Conservation (phyloP, 92 coral and sea anemone genomes). For the Actinernus sp. region DNA sequence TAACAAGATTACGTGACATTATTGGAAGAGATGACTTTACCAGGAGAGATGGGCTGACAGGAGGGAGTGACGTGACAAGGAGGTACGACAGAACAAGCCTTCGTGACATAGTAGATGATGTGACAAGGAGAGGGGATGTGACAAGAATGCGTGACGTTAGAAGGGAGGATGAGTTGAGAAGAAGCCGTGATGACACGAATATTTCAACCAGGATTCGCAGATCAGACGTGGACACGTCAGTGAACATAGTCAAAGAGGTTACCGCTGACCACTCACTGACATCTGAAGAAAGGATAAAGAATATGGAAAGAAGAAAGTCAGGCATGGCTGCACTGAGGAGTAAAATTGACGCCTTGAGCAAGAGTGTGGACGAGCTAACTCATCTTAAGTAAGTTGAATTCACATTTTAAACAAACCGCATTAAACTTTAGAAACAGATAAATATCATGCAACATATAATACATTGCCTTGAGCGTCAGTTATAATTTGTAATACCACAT, state of each 20-base stretch:
- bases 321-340: slow-evolving; percentile 31
- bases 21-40: too few relatives aligned
- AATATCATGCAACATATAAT: too few relatives aligned
- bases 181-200: slow-evolving; percentile 13
- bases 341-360: slow-evolving; percentile 35
- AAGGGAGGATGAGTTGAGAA: slow-evolving; percentile 15
- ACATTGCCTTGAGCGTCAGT: too few relatives aligned
- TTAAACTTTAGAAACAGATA: too few relatives aligned
- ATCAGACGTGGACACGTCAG: slow-evolving; percentile 23
- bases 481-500: too few relatives aligned
- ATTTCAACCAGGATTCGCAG: slow-evolving; percentile 13
- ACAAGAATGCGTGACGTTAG: slow-evolving; percentile 15
- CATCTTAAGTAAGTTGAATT: slow-evolving; percentile 17
- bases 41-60: not conserved
- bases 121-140: not conserved
- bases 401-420: not conserved
- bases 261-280: not conserved
- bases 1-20: too few relatives aligned
- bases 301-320: not conserved
- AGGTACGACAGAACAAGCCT: slow-evolving; percentile 1
- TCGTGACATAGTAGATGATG: slow-evolving; percentile 2
- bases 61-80: not conserved
- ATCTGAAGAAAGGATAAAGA: not conserved
- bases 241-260: slow-evolving; percentile 27
- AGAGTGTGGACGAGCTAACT: slow-evolving; percentile 35